Conservation (phyloP, 2,113 vertebrate genomes). For the Rhombomys opimus region DNA sequence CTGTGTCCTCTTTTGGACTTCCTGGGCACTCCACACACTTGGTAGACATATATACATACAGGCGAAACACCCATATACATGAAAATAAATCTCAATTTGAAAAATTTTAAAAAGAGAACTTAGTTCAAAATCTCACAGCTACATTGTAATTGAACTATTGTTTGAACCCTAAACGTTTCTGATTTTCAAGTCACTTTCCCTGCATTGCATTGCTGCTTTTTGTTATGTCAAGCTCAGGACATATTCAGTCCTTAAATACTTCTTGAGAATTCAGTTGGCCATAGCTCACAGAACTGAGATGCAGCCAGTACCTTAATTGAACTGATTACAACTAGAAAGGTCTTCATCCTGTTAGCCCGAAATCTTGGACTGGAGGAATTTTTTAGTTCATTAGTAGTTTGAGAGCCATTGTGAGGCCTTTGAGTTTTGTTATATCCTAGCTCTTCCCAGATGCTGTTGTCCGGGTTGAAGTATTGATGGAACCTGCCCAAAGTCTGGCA, state of each 20-base stretch:
- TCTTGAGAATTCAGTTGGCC: neutral
- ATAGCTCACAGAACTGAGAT: neutral
- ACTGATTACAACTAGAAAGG: too few species aligned
- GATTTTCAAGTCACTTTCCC: neutral
- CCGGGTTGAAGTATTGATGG: neutral
- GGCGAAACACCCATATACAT: neutral
- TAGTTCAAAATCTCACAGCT: neutral
- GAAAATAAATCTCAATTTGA: neutral
- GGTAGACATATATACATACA: neutral
- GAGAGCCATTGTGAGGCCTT: neutral
- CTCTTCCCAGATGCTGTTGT: neutral
- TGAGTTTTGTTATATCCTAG: neutral
- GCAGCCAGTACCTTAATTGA: neutral
- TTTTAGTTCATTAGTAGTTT: neutral
- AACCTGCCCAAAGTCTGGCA: too few species aligned
- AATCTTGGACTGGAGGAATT: neutral
- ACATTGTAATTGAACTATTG: neutral
- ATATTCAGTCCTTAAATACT: neutral
- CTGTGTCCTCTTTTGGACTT: neutral
- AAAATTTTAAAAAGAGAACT: neutral
- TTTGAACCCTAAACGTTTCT: conserved; percentile 13
- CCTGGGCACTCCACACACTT: neutral
- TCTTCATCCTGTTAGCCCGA: neutral
- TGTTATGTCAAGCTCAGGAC: neutral
- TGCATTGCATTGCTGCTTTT: neutral